These are phyloP conservation scores for Pteria penguin DNA, from an alignment of 2,888 invertebrate species.

Conservation along the genomic window DNA sequence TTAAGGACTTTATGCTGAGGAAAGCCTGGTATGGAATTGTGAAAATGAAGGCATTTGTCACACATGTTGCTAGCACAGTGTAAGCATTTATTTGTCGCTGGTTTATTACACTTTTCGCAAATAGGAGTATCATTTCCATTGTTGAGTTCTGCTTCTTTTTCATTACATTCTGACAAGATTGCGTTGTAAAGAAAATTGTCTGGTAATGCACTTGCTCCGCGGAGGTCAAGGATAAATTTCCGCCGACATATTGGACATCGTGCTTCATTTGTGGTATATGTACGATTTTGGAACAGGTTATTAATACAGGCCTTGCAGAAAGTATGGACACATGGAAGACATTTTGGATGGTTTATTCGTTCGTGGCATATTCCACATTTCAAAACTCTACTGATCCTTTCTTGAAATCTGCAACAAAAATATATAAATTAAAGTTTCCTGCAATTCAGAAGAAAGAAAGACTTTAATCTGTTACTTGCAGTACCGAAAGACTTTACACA, in stretches of 20 bases:
- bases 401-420: no score
- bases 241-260: background rate
- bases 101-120: background rate
- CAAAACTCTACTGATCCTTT: no score
- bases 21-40: background rate
- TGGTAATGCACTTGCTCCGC: background rate
- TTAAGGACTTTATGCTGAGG: background rate
- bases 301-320: background rate
- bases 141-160: background rate
- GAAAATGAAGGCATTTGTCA: background rate
- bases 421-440: no score
- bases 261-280: background rate
- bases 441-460: no score
- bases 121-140: background rate
- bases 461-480: no score
- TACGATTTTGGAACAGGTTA: background rate
- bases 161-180: background rate
- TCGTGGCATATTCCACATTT: background rate
- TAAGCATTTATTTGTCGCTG: background rate
- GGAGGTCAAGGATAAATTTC: background rate
- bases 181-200: background rate
- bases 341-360: background rate
- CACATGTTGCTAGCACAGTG: background rate
- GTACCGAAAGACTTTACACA: no score
- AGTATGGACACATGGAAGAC: background rate